Evolutionary conservation across 2,888 invertebrate genomes (phyloP), one percentile per base, ranked within the genome.

Genomic region (Erannis defoliaria): DNA sequence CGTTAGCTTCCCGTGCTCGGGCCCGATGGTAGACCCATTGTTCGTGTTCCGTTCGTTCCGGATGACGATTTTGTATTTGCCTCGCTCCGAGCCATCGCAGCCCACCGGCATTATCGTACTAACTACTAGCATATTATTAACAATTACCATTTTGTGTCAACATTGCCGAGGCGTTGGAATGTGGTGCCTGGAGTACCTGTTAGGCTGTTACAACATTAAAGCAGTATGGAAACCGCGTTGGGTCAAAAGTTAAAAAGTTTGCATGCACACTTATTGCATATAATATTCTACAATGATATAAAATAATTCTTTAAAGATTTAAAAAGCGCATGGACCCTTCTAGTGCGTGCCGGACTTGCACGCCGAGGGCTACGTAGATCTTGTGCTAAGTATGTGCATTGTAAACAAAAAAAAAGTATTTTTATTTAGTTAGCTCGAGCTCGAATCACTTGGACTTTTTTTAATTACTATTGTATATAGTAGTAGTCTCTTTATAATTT

Each of bases 1-100:
- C 81, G 82, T 81, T 82, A 78, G 74, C 77, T 82, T 82, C 84
- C 82, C 82, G 80, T 78, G 80, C 74, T 71, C 72, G 72, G 56
- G 56, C 50, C 45, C 56, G 63, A 49, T 53, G 68, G 70, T 69
- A 63, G 68, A 65, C 48, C 68, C 69, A 74, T 81, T 81, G 81
- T 78, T 80, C 74, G 65, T 76, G 79, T 81, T 77, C 74, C 77
- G 75, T 74, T 76, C 74, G 75, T 74, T 78, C 77, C 78, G 77
- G 82, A 77, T 68, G 68, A 72, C 76, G 78, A 68, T 73, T 78
- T 70, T 73, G 76, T 77, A 69, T 70, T 68, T 71, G 68, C 64
- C 70, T 64, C 67, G 59, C 62, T 54, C 59, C 60, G 57, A 68
- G 70, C 68, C 64, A 69, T 70, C 71, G 64, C 55, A 37, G 35